A percentile compares a stretch with the other conserved stretches of the same genome.
Conservation (phyloP, 2,113 vertebrate species). For the Mirounga angustirostris region DNA sequence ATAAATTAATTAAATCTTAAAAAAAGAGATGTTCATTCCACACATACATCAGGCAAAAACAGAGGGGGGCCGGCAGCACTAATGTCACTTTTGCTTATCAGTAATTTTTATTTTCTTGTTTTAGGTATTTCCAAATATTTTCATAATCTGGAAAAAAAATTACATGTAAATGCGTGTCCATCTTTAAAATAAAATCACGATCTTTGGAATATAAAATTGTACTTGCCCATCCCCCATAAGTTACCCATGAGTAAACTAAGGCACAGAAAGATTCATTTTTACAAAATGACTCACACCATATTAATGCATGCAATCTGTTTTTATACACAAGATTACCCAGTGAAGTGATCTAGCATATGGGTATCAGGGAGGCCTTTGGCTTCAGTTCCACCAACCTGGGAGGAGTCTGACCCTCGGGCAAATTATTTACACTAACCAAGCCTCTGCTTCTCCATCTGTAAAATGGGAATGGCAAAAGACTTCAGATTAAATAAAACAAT, state of each 20-base stretch:
- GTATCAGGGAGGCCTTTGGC: neutral
- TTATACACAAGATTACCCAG: neutral
- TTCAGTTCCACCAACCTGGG: neutral
- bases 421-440: neutral
- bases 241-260: neutral
- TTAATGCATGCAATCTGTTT: neutral
- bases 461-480: neutral
- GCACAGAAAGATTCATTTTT: neutral
- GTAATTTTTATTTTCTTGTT: conserved; percentile 16
- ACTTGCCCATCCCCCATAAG: neutral
- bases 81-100: neutral
- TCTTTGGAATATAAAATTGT: neutral
- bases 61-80: neutral
- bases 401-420: neutral
- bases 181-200: conserved; percentile 10
- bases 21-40: neutral
- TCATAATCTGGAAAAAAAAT: neutral
- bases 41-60: neutral
- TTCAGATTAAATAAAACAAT: neutral
- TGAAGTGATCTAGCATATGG: neutral
- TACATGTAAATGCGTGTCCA: neutral
- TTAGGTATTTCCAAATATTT: conserved; percentile 41
- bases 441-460: neutral
- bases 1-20: neutral
- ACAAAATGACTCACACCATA: neutral